phyloP scores from a whole-genome alignment of 2,888 invertebrate species.

The Acleris emargana region DNA sequence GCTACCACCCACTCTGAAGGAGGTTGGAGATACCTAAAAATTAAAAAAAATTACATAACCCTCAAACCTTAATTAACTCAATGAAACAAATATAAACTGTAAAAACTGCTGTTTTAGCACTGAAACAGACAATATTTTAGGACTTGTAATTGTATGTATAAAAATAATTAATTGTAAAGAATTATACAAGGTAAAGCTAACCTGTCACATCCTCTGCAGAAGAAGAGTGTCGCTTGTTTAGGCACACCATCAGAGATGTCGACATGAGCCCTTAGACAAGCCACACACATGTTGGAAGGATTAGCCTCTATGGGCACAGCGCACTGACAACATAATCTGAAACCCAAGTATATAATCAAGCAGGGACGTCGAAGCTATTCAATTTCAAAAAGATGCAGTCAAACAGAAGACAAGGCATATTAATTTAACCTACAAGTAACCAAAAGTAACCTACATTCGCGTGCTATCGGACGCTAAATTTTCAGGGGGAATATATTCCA shows the following conservation, averaged over 20 bases:
- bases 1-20: slow-evolving; percentile 94
- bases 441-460: slow-evolving; percentile 63
- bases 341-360: too few relatives aligned
- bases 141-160: too few relatives aligned
- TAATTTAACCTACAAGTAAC: slow-evolving; percentile 12
- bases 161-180: too few relatives aligned
- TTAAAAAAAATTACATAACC: not conserved
- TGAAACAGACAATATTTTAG: too few relatives aligned
- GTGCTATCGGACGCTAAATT: slow-evolving; percentile 54
- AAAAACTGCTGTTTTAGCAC: too few relatives aligned
- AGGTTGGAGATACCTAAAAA: slow-evolving; percentile 92
- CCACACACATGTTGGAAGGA: slow-evolving; percentile 98
- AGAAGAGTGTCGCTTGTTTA: slow-evolving; percentile 94
- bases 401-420: not conserved
- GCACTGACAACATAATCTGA: slow-evolving; percentile 96
- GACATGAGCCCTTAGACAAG: slow-evolving; percentile 94
- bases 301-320: slow-evolving; percentile 96
- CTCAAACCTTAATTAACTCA: too few relatives aligned
- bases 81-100: too few relatives aligned
- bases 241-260: slow-evolving; percentile 99
- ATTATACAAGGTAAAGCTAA: slow-evolving; percentile 48
- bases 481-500: slow-evolving; percentile 75
- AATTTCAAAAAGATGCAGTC: too few relatives aligned
- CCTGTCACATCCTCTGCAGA: slow-evolving; percentile 97
- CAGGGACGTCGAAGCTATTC: slow-evolving; percentile 21